These are phyloP conservation scores for Carposina sasakii DNA, from an alignment of 1,140 invertebrate species.

Conservation along the genomic window DNA sequence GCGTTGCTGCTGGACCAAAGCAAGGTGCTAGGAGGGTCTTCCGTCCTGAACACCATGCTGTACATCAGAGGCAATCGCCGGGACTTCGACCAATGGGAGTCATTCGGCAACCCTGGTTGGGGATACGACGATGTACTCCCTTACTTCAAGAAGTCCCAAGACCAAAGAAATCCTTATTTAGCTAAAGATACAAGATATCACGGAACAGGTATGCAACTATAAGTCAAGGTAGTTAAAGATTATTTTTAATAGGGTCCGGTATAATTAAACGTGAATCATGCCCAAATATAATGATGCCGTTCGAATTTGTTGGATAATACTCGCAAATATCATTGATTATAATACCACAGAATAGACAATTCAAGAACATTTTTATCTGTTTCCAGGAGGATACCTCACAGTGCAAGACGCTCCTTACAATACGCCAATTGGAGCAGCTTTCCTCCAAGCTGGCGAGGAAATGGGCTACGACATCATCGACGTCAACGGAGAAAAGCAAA, in stretches of 20 bases:
- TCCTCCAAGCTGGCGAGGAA: slow-evolving; percentile 91
- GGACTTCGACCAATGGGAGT: slow-evolving; percentile 93
- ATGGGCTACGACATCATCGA: slow-evolving; percentile 90
- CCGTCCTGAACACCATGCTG: slow-evolving; percentile 91
- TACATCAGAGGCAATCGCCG: slow-evolving; percentile 92
- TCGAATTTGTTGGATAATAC: too few species aligned
- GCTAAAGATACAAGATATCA: slow-evolving; percentile 82
- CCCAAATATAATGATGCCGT: too few species aligned
- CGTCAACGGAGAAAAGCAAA: slow-evolving; percentile 86
- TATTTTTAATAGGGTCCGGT: too few species aligned
- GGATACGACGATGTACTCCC: slow-evolving; percentile 88
- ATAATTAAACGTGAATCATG: too few species aligned
- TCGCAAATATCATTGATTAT: too few species aligned
- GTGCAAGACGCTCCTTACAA: slow-evolving; percentile 87
- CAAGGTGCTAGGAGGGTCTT: slow-evolving; percentile 90
- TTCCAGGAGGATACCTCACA: slow-evolving; percentile 84
- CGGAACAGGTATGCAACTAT: slow-evolving; percentile 72
- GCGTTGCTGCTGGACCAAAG: slow-evolving; percentile 87
- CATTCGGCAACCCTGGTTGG: slow-evolving; percentile 91
- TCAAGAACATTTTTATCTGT: too few species aligned
- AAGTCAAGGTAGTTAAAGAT: too few species aligned
- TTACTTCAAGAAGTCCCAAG: slow-evolving; percentile 91
- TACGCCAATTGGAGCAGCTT: slow-evolving; percentile 85
- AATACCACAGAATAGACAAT: too few species aligned
- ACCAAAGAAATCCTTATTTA: slow-evolving; percentile 87